Base-by-base conservation (phyloP, 1,140 invertebrate species). In the Telenomus remus region DNA sequence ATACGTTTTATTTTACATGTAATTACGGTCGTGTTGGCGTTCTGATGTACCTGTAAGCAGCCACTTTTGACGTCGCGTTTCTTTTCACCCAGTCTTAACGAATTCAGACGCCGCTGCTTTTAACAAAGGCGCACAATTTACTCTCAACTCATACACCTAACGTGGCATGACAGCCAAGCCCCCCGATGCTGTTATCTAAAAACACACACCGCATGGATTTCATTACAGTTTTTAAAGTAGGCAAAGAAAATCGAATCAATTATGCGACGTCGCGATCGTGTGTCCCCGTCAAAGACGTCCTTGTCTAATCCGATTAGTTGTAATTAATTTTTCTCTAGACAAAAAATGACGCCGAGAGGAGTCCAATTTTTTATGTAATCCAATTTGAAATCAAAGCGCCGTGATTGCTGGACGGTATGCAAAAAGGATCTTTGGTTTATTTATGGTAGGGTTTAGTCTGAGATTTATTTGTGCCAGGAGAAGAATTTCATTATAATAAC, bases 1-100 rank as follows among this genome's bases (percentile, higher is more conserved):
- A n/a, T n/a, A n/a, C n/a, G n/a, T n/a, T 64, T 53, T 63, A 54
- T 54, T 64, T 55, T 35, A 44, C 42, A 13, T 15, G 48, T 55
- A 35, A 6, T 54, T 54, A 47, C 42, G 48, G 46, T 35, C 19
- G 19, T 50, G 50, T 14, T 3, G 47, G 11, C 47, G 34, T 48
- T 16, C 19, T 42, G 44, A 8, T 54, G 27, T 48, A 64, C 15
- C n/a, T n/a, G 35, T 64, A 64, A 64, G 27, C 19, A 55, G 50
- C 50, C 61, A 54, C 50, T 64, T 64, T 64, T 55, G 50, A 64
- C 51, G 47, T 54, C 61, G 34, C n/a, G 61, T 33, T n/a, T 55
- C 55, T 55, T 48, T 49, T 48, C 55, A 16, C 34, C 33, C 16
- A 13, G 15, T 8, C 8, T 34, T 33, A 47, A 64, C 47, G 47